Base-by-base conservation (phyloP, 2,888 invertebrate genomes). In the Ornithoptera priamus region DNA sequence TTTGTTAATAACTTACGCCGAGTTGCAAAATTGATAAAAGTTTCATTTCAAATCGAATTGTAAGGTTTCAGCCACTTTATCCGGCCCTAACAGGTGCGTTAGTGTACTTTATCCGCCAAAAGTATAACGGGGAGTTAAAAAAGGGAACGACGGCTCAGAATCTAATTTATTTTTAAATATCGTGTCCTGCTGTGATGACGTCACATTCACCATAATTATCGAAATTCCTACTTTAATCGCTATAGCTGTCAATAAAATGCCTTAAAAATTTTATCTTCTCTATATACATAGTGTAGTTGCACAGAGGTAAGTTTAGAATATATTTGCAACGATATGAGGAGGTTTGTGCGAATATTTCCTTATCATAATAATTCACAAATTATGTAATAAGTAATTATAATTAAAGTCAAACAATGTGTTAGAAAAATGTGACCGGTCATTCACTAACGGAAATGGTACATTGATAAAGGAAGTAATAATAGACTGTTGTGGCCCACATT, bases 201-300 rank as follows among this genome's bases (percentile, higher is more conserved):
- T 78, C 78, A 75, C 68, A 75, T 77, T 77, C 79, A 74, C 71
- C 72, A 67, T 12, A 75, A 75, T 68, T 72, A 73, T 75, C 74
- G 77, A 73, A 59, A 63, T 61, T 72, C 66, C 18, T 65, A 57
- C 39, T 39, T 30, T 69, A 56, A 65, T n/a, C 78, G 62, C 81
- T 84, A 84, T 82, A 80, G 88, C 88, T 88, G 86, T 88, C 82
- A 88, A 83, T 85, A 85, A 81, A 85, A 83, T 89, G 89, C 89
- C 89, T 89, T 89, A 89, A 78, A 81, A 81, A 80, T 81, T 78
- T 53, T 84, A 80, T 81, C 81, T 83, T 81, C 75, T 78, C 77
- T 82, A 79, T 78, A 74, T 39, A 73, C 81, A 78, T 81, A 78
- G 77, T 82, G 81, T 83, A 83, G 77, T 71, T 78, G 85, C 88